Base-by-base conservation (phyloP, 2,113 vertebrate genomes). In the Rhinopithecus roxellana region DNA sequence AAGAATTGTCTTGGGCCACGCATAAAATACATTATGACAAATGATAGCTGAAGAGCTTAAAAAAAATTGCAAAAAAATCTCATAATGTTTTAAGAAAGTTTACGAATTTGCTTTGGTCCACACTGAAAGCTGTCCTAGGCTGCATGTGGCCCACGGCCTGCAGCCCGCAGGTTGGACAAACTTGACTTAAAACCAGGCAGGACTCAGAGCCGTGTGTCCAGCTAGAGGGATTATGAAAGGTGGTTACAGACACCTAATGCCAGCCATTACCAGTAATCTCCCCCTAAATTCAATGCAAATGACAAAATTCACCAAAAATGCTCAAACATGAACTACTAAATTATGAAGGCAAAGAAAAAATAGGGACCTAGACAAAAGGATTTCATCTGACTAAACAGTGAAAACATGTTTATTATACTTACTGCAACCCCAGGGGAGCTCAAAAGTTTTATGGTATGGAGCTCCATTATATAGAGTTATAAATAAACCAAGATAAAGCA, bases 281-380 rank as follows among this genome's bases (percentile, higher is more conserved):
- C 55, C 87, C 32, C 67, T 88, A 92, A 61, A 57, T 80, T 87
- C 50, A 96, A 94, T 64, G 64, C 70, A 90, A 94, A 94, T 57
- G 50, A 94, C 32, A 55, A 55, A 52, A 14, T 4, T 78, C 9
- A 88, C 3, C 20, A 1, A 22, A 77, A 87, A 84, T 18, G 25
- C 77, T 77, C 77, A 57, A 72, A 80, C 17, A 20, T 20, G 59
- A 96, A 85, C 23, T 64, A 67, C 43, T 55, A 77, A 25, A 93
- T 84, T 61, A 50, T 59, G 12, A 64, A 87, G 25, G 16, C 43
- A 64, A 89, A 27, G 22, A 45, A 74, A 89, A 92, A 35, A 30
- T 3, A 91, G 55, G 35, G 5, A 72, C 9, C 30, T 40, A 48
- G 69, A 82, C 67, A 48, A 80, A 85, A 93, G 30, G 23, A 84